A percentile compares a stretch with the other conserved stretches of the same genome.
Evolutionary conservation across 2,797 vertebrate species (phyloP).

Genomic region (Acestrorhynchus altus): DNA sequence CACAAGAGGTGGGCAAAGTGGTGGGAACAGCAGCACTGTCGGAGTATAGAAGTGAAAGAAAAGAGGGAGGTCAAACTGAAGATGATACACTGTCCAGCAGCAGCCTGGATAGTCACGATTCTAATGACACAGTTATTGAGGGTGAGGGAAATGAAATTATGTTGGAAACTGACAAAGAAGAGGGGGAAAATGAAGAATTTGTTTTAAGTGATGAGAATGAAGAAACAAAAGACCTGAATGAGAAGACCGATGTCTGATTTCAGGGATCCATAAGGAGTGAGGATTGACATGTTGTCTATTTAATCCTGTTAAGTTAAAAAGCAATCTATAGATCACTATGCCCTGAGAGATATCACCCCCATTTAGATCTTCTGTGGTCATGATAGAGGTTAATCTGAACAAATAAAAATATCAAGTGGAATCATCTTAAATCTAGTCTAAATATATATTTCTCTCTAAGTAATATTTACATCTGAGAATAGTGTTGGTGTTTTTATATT

Average conservation of each 20-base stretch:
- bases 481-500: no score
- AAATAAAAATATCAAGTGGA: no score
- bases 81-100: conserved; percentile 73
- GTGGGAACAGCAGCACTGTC: conserved; percentile 2
- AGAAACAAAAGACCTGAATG: conserved; percentile 1
- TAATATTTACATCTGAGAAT: no score
- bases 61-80: conserved; percentile 44
- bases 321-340: no score
- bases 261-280: not conserved
- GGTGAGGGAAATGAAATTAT: conserved; percentile 55
- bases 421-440: no score
- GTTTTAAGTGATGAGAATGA: not conserved
- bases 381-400: no score
- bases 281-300: no score
- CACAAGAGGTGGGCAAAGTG: conserved; percentile 14
- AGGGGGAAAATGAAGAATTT: conserved; percentile 4
- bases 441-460: no score
- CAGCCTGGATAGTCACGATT: conserved; percentile 73
- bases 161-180: conserved; percentile 30
- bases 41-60: conserved; percentile 36
- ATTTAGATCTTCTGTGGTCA: no score
- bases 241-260: not conserved
- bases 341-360: no score
- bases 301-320: no score
- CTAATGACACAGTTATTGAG: conserved; percentile 70